phyloP scores from a whole-genome alignment of 1,140 invertebrate species.

The Lycorma delicatula region DNA sequence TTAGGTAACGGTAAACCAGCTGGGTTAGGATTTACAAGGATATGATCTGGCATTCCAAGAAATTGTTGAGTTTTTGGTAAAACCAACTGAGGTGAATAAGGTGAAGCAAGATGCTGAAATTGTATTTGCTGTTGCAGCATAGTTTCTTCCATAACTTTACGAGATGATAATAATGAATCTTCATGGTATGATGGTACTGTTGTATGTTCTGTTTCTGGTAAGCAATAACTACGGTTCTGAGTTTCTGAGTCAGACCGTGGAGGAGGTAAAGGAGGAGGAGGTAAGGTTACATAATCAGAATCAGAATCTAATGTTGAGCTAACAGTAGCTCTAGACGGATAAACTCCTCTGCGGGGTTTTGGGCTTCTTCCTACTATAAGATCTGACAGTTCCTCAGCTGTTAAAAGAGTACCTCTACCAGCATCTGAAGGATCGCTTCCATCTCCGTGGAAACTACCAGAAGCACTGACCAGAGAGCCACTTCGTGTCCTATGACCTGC shows the following conservation, averaged over 20 bases:
- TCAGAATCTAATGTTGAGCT: conserved; percentile 76
- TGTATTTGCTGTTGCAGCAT: conserved; percentile 20
- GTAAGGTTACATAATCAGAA: conserved; percentile 78
- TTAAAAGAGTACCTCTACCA: conserved; percentile 55
- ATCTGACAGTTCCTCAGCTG: conserved; percentile 70
- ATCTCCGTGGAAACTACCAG: conserved; percentile 71
- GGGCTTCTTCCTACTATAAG: conserved; percentile 59
- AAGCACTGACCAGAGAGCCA: conserved; percentile 64
- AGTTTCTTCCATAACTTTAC: conserved; percentile 16
- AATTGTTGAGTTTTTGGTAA: not conserved
- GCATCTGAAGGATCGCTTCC: conserved; percentile 73
- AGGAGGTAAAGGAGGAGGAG: conserved; percentile 48
- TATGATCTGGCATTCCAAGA: conserved; percentile 3
- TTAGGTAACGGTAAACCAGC: conserved; percentile 41
- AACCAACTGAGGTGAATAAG: conserved; percentile 15
- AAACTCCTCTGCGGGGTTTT: conserved; percentile 42
- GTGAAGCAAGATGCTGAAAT: conserved; percentile 18
- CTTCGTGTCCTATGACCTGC: conserved; percentile 44
- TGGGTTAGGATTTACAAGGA: conserved; percentile 40
- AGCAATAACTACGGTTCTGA: conserved; percentile 41
- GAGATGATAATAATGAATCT: not conserved
- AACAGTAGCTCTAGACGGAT: conserved; percentile 69
- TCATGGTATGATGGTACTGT: conserved; percentile 8
- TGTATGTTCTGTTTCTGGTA: conserved; percentile 12
- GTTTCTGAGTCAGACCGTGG: conserved; percentile 53